Base-by-base conservation (phyloP, 2,888 invertebrate species). In the Eupithecia subfuscata region DNA sequence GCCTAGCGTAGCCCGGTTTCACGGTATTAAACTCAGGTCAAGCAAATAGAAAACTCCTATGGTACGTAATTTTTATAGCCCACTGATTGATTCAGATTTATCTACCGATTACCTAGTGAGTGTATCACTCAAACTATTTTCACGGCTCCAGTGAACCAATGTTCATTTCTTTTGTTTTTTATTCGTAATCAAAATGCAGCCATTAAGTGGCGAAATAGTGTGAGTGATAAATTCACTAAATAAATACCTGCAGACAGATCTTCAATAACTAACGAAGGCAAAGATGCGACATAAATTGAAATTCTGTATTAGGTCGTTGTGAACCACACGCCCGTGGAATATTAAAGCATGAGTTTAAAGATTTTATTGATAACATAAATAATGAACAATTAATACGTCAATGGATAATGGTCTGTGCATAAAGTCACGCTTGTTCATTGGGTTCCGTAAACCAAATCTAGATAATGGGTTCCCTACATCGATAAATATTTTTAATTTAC, bases 321-420 rank as follows among this genome's bases (percentile, higher is more conserved):
- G 56, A 56, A 56, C 56, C 52, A 22, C 11, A 8, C 22, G 11
- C 22, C 11, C 22, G 56, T 22, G 11, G n/a, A 52, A 52, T 1
- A 45, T 45, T 45, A n/a, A n/a, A 40, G 14, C 1, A 22, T 14
- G 43, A 8, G 63, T 16, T 64, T 18, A 60, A 64, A 64, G n/a
- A 22, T 43, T 68, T 68, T 68, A 68, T 43, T 68, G 9, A 14
- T 68, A 68, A 68, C 68, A 6, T 45, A 22, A 25, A 73, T 75
- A 78, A 71, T 68, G 70, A 70, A 40, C 73, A 71, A 76, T 78
- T 78, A 73, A 71, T 73, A n/a, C 30, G 60, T 73, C 68, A 43
- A 72, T 70, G 40, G 14, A 72, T 75, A 75, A 73, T 73, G 45
- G 18, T 18, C 34, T 14, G 68, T 25, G 68, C 68, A 45, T 67